phyloP scores from a whole-genome alignment of 2,797 vertebrate species.

The Cyprinodon diabolis region DNA sequence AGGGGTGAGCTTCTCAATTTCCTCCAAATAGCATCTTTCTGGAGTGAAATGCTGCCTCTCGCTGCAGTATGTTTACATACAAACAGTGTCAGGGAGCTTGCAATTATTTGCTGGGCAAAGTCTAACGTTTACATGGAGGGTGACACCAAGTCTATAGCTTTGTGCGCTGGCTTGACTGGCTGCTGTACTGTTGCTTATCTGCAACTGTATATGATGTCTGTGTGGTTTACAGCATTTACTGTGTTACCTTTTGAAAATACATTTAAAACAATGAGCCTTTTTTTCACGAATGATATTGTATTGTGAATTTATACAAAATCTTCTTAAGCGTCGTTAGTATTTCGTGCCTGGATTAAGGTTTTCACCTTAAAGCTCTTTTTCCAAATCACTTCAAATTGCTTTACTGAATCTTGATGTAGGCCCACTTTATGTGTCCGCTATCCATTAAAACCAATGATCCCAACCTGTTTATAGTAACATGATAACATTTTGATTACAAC shows the following conservation, averaged over 20 bases:
- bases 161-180: constrained; percentile 5
- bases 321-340: neutral
- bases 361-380: neutral
- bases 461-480: too few species aligned
- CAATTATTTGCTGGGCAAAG: constrained; percentile 62
- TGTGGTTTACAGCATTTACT: neutral
- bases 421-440: too few species aligned
- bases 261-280: neutral
- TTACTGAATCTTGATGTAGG: neutral
- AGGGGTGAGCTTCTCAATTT: constrained; percentile 87
- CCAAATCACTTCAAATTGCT: neutral
- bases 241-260: neutral
- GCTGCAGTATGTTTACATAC: constrained; percentile 67
- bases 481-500: too few species aligned
- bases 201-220: neutral
- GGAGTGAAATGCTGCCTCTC: constrained; percentile 52
- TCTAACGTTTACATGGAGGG: constrained; percentile 60
- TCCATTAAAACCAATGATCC: too few species aligned
- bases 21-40: constrained; percentile 79
- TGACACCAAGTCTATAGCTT: constrained; percentile 45
- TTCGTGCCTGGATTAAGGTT: neutral
- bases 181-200: neutral
- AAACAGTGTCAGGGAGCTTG: constrained; percentile 65
- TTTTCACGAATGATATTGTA: neutral
- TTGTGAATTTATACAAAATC: neutral